A percentile compares a stretch with the other conserved stretches of the same genome.
These are phyloP conservation scores for Neofelis nebulosa DNA, from an alignment of 2,113 vertebrate species.

Conservation along the genomic window DNA sequence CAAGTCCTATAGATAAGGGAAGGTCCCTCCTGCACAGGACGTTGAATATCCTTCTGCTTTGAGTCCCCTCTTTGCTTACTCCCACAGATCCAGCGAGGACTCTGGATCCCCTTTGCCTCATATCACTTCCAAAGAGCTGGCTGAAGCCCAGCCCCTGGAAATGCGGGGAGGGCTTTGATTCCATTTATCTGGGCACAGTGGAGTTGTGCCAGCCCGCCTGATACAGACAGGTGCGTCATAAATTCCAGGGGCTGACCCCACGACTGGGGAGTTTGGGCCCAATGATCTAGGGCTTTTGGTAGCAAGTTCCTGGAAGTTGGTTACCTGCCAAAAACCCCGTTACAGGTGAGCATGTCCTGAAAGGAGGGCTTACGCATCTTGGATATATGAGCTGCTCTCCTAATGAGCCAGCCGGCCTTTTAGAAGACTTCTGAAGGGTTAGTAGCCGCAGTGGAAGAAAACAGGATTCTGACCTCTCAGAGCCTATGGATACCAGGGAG, in stretches of 20 bases:
- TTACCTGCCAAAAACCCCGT: conserved; percentile 15
- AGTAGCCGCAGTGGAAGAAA: neutral
- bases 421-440: neutral
- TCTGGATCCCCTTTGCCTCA: neutral
- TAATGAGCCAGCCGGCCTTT: neutral
- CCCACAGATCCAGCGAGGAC: neutral
- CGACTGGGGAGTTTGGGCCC: neutral
- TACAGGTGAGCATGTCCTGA: neutral
- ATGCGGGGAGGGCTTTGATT: neutral
- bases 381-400: neutral
- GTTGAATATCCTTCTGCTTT: neutral
- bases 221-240: neutral
- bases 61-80: neutral
- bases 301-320: conserved; percentile 44
- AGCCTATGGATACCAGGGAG: neutral
- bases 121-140: neutral
- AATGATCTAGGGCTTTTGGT: neutral
- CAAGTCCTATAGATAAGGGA: neutral
- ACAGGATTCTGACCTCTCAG: conserved; percentile 43
- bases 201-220: neutral
- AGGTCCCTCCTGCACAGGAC: neutral
- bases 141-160: neutral
- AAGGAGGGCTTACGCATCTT: neutral
- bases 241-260: neutral
- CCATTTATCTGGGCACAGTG: neutral